These are phyloP conservation scores for Abramis brama DNA, from an alignment of 2,113 vertebrate species.

Conservation along the genomic window DNA sequence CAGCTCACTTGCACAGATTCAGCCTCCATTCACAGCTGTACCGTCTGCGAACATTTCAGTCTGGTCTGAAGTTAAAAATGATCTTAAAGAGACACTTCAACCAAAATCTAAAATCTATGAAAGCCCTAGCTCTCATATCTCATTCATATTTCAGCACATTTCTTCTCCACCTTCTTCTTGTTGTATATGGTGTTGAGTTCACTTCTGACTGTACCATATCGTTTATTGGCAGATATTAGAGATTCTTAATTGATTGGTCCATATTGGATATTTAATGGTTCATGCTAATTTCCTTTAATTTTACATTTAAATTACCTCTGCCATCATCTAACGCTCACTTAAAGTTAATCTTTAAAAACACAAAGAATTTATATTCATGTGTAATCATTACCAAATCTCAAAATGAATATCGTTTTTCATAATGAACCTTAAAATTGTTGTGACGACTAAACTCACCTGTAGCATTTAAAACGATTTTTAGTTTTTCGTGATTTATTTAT, in stretches of 20 bases:
- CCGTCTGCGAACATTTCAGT: neutral
- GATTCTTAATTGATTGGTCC: neutral
- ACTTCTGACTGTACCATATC: neutral
- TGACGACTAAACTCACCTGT: neutral
- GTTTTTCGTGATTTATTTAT: no score
- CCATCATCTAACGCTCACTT: neutral
- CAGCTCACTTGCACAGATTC: neutral
- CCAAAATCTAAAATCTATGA: neutral
- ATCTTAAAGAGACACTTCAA: neutral
- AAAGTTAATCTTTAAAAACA: neutral
- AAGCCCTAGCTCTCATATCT: neutral
- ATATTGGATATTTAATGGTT: neutral
- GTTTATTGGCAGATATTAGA: neutral
- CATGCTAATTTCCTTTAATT: neutral
- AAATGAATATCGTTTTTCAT: neutral
- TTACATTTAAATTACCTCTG: neutral
- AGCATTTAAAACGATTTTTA: neutral
- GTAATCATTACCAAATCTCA: neutral
- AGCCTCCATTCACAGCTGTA: slow-evolving; percentile 2
- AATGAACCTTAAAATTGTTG: neutral
- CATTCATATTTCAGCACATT: neutral
- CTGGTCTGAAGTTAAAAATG: neutral
- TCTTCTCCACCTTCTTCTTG: neutral
- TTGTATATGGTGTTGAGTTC: neutral
- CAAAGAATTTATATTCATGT: neutral